Evolutionary conservation across 2,797 vertebrate species (phyloP), one percentile per base, ranked within the genome.

Genomic region (Ibycter americanus): DNA sequence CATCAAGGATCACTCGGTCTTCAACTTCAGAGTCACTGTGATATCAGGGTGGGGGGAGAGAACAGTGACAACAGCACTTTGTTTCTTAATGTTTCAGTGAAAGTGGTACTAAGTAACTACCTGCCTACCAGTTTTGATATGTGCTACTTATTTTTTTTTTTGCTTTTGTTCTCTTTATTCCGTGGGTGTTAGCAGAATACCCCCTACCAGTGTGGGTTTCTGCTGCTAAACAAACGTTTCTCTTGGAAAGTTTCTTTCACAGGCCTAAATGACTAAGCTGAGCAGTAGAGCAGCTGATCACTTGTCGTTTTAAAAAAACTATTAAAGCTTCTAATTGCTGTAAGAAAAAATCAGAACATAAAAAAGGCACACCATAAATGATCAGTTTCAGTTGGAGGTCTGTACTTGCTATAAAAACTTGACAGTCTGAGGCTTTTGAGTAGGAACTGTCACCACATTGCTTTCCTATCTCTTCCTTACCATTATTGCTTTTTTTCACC

Each of bases 401-500:
- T 91, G 77, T 83, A 54, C 59, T 88, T 93, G 49, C 89, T 93
- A 6, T 79, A 49, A 83, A 72, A 66, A 44, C 11, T 52, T 52
- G 58, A 59, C 78, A 91, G 84, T 78, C 81, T 78, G 46, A 44
- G 78, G 67, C 73, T 93, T 89, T 85, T 81, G 63, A 70, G 34
- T 74, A 92, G 90, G 56, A 87, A 54, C 42, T 76, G 40, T 90
- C 70, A 76, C 66, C 47, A 32, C 15, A n/a, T 85, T 96, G 84
- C 74, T 74, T 73, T 83, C 25, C 84, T 74, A 19, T 77, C 36
- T 31, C 68, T 95, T 90, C 71, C 34, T 52, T 81, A 54, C 66
- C 95, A 92, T 91, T 95, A 84, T 54, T 91, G 83, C 23, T 93
- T 94, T 40, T 93, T 67, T 62, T 49, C 23, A 47, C 78, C 44